Base-by-base conservation (phyloP, 64 coral and sea anemone species). In the Orbicella faveolata region DNA sequence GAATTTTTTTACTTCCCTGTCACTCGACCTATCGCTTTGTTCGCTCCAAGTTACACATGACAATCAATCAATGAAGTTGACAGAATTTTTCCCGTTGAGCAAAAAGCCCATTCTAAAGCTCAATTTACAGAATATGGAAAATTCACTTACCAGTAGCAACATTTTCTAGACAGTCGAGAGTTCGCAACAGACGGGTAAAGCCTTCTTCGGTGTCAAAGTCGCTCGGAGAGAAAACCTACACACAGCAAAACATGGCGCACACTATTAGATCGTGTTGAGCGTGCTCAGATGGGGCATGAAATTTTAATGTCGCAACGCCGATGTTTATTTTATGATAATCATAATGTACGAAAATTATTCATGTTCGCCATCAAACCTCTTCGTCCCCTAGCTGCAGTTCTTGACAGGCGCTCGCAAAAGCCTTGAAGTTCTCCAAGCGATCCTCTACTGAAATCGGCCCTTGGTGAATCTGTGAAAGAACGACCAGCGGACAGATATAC, bases 281-380 rank as follows among this genome's bases (percentile, higher is more conserved):
- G 63, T 87, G 90, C 90, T 92, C 90, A 87, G 82, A 91, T 84
- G 51, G 23, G 15, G 76, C 83, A 92, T 92, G 83, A 92, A 92
- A 92, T 79, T 87, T 92, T 92, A 87, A 92, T 92, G 63, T 57
- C 44, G 76, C 7, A 90, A 59, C 83, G 76, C 36, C 75, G 51
- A 69, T 92, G 90, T 92, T 92, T 76, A 86, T 76, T 86, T 74
- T 78, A 92, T 76, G 7, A 92, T 78, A 84, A 86, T 72, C 59
- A 92, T 92, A 87, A 92, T 86, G 48, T 63, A 63, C 65, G 83
- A 63, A 75, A 92, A 92, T 83, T 78, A 82, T 76, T 78, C 74
- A 76, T 63, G 6, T 73, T 86, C 54, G 74, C 68, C 68, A 78
- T 72, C 90, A 92, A 69, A 92, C 90, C 90, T 92, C 83, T 76